Conservation (phyloP, 2,888 invertebrate species). For the Euplagia quadripunctaria region DNA sequence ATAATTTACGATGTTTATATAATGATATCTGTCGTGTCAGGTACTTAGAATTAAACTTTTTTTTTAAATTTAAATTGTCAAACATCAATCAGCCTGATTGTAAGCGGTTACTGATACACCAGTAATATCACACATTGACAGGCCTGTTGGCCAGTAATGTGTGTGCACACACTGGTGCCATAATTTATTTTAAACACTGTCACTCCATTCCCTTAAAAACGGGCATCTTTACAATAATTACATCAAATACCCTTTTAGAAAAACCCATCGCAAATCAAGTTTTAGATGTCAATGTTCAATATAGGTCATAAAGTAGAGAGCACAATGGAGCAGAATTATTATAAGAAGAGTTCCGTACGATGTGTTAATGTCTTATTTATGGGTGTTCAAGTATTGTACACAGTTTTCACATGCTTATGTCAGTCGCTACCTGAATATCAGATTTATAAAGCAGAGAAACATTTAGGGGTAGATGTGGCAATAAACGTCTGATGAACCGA, state of each 20-base stretch:
- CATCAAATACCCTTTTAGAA: background rate
- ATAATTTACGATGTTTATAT: too few species aligned
- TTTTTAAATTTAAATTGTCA: too few species aligned
- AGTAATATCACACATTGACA: too few species aligned
- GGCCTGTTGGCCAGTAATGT: too few species aligned
- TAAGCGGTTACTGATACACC: too few species aligned
- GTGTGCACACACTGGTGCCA: background rate
- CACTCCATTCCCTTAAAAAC: background rate
- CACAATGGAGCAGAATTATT: slow-evolving; percentile 77
- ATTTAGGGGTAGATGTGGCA: slow-evolving; percentile 44
- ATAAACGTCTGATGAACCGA: background rate
- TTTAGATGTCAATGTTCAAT: slow-evolving; percentile 39
- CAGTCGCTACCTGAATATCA: slow-evolving; percentile 71
- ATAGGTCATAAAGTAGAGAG: slow-evolving; percentile 66
- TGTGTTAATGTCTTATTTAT: slow-evolving; percentile 86
- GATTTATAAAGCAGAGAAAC: slow-evolving; percentile 63
- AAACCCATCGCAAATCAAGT: slow-evolving; percentile 23
- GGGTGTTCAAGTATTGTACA: slow-evolving; percentile 73
- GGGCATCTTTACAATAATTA: slow-evolving; percentile 8
- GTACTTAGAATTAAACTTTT: too few species aligned
- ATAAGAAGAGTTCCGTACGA: slow-evolving; percentile 74
- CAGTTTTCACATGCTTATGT: slow-evolving; percentile 84
- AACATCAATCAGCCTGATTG: too few species aligned
- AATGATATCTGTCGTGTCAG: too few species aligned
- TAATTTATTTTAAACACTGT: slow-evolving; percentile 9